Conservation (phyloP, 1,140 invertebrate genomes). For the Drosophila leontia region DNA sequence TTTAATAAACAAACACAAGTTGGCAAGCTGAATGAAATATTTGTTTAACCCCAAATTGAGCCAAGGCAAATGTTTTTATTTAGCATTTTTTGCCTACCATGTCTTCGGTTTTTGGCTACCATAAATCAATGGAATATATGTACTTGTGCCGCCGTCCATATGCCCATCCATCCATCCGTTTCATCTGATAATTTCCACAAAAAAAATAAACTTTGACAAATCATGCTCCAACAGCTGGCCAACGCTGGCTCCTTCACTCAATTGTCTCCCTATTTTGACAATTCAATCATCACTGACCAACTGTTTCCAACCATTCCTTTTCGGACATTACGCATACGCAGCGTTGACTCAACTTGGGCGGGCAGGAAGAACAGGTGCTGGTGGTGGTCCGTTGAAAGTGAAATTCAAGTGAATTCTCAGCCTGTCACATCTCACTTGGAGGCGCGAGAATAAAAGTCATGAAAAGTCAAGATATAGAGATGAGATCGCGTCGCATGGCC, state of each 20-base stretch:
- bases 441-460: conserved; percentile 33
- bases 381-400: conserved; percentile 51
- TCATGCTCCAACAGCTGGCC: conserved; percentile 46
- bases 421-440: conserved; percentile 44
- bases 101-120: conserved; percentile 25
- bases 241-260: conserved; percentile 45
- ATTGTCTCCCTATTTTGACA: conserved; percentile 52
- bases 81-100: conserved; percentile 32
- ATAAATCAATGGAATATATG: conserved; percentile 65
- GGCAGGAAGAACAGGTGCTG: conserved; percentile 6
- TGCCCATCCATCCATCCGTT: conserved; percentile 13
- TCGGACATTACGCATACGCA: conserved; percentile 63
- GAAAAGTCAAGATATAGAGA: conserved; percentile 29
- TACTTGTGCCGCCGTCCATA: background rate
- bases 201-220: conserved; percentile 58
- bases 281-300: conserved; percentile 38
- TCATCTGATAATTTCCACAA: conserved; percentile 24
- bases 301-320: conserved; percentile 1
- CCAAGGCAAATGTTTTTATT: conserved; percentile 20
- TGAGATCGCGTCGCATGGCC: conserved; percentile 41
- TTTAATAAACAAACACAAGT: conserved; percentile 1
- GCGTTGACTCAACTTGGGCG: conserved; percentile 57
- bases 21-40: conserved; percentile 11
- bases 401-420: conserved; percentile 50
- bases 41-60: conserved; percentile 8